Percentiles rank a stretch among this genome's conserved stretches.
phyloP scores from a whole-genome alignment of 2,113 vertebrate species.

The Oreocharis arfaki region DNA sequence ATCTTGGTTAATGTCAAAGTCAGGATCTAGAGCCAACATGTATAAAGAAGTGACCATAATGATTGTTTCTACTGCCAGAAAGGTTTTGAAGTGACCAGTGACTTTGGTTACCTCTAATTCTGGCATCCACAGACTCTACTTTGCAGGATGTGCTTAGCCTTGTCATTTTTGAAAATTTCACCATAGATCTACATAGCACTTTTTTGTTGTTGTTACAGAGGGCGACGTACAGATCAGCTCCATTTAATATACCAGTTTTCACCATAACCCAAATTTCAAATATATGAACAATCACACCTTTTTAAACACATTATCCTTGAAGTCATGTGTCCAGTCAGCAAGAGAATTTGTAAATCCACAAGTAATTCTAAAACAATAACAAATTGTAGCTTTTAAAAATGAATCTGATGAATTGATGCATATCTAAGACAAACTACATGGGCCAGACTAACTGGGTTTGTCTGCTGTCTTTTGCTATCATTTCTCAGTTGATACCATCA shows the following conservation, averaged over 20 bases:
- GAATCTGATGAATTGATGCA: rapidly evolving
- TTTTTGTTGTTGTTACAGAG: background rate
- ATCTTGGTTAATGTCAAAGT: background rate
- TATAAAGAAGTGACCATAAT: background rate
- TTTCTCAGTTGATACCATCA: background rate
- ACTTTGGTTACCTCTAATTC: background rate
- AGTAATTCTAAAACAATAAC: background rate
- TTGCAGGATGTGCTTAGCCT: background rate
- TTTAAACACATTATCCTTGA: background rate
- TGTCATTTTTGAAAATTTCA: background rate
- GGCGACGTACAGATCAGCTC: background rate
- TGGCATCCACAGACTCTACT: background rate
- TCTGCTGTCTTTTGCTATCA: background rate
- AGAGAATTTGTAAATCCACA: background rate
- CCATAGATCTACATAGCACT: background rate
- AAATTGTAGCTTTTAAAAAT: background rate
- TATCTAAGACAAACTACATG: background rate
- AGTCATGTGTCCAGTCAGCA: background rate
- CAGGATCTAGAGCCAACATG: background rate
- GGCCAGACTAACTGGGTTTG: background rate
- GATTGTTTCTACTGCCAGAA: background rate
- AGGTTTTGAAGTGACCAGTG: background rate
- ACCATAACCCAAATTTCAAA: background rate
- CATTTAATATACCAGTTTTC: background rate
- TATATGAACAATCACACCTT: background rate